Conservation (phyloP, 2,113 vertebrate species). For the Phylloscopus whistleri region DNA sequence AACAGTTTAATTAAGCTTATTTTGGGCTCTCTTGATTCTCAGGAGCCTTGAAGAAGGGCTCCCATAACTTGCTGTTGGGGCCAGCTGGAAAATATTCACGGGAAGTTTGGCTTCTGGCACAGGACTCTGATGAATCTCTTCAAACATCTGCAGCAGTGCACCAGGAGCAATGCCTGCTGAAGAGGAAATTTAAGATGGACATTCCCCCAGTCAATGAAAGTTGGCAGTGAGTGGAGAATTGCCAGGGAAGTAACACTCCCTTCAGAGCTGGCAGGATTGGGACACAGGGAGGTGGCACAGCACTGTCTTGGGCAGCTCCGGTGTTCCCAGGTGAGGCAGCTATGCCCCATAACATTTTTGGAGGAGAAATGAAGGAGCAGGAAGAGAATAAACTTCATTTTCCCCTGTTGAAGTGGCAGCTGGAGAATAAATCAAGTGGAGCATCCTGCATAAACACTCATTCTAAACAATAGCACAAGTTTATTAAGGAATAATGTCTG, state of each 20-base stretch:
- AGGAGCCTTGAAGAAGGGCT: background rate
- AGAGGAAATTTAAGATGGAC: background rate
- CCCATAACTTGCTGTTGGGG: background rate
- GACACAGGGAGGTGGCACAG: background rate
- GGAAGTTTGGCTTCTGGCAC: background rate
- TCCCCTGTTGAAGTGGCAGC: background rate
- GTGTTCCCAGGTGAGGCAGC: background rate
- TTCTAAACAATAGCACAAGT: background rate
- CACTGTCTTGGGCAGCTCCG: background rate
- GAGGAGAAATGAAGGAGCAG: background rate
- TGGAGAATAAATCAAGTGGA: background rate
- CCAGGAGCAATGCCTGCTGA: background rate
- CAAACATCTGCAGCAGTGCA: background rate
- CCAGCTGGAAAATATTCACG: background rate
- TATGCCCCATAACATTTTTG: rapidly evolving
- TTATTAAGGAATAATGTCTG: background rate
- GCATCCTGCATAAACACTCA: background rate
- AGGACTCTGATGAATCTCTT: background rate
- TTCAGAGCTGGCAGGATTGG: background rate
- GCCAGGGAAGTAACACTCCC: background rate
- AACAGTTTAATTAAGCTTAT: conserved; percentile 48
- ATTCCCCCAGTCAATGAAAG: background rate
- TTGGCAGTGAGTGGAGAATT: background rate
- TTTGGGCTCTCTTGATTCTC: background rate
- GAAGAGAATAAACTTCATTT: background rate